phyloP scores from a whole-genome alignment of 2,888 invertebrate species.

The Caenorhabditis afra region DNA sequence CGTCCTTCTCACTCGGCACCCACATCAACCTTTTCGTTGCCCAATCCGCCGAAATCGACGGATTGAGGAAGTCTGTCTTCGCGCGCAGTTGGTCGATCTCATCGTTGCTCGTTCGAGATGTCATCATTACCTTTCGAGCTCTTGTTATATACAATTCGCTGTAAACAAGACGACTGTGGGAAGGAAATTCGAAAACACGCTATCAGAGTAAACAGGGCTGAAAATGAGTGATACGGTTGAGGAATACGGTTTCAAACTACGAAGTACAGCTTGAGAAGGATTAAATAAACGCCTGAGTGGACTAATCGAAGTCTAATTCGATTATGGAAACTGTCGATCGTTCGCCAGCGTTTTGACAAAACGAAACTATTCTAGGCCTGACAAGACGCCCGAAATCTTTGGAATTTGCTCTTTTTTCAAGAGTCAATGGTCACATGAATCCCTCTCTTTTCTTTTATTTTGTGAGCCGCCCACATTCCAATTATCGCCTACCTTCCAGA shows the following conservation, averaged over 20 bases:
- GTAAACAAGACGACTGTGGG: slow-evolving; percentile 11
- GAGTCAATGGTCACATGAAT: too few species aligned
- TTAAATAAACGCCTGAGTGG: too few species aligned
- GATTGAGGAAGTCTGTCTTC: slow-evolving; percentile 54
- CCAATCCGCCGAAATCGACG: slow-evolving; percentile 89
- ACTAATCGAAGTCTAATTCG: slow-evolving; percentile 15
- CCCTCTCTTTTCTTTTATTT: too few species aligned
- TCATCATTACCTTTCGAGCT: slow-evolving; percentile 57
- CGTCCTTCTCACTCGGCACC: slow-evolving; percentile 93
- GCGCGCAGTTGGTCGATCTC: slow-evolving; percentile 55
- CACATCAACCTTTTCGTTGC: slow-evolving; percentile 97
- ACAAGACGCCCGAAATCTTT: neutral
- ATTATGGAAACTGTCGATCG: slow-evolving; percentile 14
- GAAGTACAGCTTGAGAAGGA: too few species aligned
- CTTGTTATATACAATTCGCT: slow-evolving; percentile 50
- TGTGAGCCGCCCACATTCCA: too few species aligned
- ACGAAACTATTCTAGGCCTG: too few species aligned
- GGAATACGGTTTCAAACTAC: too few species aligned
- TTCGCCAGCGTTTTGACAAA: too few species aligned
- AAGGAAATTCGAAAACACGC: too few species aligned
- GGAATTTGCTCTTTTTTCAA: neutral
- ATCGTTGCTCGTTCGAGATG: slow-evolving; percentile 55
- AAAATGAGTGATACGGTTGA: too few species aligned
- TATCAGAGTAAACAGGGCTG: neutral
- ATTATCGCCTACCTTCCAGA: too few species aligned